Percentiles rank a stretch among this genome's conserved stretches.
These are phyloP conservation scores for Atlantisia rogersi DNA, from an alignment of 2,113 vertebrate genomes.

Conservation along the genomic window DNA sequence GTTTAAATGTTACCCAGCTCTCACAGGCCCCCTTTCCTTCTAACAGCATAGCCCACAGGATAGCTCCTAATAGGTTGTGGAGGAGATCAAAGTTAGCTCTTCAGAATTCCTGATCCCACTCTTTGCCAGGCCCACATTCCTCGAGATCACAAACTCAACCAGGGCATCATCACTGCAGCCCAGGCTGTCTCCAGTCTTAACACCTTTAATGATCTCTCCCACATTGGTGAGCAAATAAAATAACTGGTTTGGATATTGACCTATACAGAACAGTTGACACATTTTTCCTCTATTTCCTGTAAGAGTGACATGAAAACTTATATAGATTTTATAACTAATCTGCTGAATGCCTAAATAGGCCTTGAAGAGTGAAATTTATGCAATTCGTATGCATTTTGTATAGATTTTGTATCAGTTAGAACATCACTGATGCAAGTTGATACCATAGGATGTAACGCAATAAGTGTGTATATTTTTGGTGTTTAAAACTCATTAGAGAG, in stretches of 20 bases:
- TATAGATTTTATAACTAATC: background rate
- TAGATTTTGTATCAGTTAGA: background rate
- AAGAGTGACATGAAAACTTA: background rate
- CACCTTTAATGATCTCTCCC: no score
- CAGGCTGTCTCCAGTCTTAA: no score
- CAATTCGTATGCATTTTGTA: background rate
- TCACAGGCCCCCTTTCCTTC: no score
- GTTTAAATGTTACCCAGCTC: no score
- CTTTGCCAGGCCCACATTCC: no score
- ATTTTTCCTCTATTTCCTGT: background rate
- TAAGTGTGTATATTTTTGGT: background rate
- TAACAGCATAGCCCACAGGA: no score
- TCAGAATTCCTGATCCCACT: no score
- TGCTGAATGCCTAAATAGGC: background rate
- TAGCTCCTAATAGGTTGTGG: no score
- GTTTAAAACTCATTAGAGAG: background rate
- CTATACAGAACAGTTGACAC: background rate
- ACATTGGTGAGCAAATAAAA: background rate
- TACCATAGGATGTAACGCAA: background rate
- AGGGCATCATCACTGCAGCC: no score
- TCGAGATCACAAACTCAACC: no score
- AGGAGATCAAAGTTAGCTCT: no score
- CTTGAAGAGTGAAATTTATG: background rate
- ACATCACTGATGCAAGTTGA: background rate
- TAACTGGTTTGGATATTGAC: background rate